A percentile compares a stretch with the other conserved stretches of the same genome.
phyloP scores from a whole-genome alignment of 2,888 invertebrate species.

The Tortricodes alternella region DNA sequence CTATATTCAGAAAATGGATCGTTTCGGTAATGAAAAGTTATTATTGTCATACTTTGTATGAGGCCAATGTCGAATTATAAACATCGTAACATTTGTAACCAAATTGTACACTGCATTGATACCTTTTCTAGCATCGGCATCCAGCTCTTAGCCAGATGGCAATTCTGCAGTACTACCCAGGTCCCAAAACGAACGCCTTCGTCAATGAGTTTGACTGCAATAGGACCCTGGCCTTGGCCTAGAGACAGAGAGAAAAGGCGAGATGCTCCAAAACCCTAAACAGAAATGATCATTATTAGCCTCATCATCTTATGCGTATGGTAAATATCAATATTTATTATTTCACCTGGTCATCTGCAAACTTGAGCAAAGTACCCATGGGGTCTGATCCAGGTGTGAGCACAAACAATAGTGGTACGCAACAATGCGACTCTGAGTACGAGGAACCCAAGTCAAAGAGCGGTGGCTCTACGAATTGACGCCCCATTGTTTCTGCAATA shows the following conservation, averaged over 20 bases:
- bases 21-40: no score
- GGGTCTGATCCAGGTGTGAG: conserved; percentile 97
- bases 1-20: no score
- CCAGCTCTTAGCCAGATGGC: conserved; percentile 97
- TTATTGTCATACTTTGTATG: no score
- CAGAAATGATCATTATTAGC: no score
- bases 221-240: conserved; percentile 96
- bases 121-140: conserved; percentile 96
- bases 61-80: no score
- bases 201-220: conserved; percentile 92
- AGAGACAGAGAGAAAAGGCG: conserved; percentile 91
- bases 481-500: conserved; percentile 86
- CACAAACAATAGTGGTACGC: conserved; percentile 95
- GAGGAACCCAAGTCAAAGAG: conserved; percentile 93
- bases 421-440: conserved; percentile 92
- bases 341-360: conserved; percentile 92
- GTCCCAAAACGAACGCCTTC: conserved; percentile 92
- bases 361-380: conserved; percentile 93
- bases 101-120: no score
- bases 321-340: neutral
- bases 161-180: conserved; percentile 98
- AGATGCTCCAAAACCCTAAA: conserved; percentile 88
- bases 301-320: no score
- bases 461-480: conserved; percentile 93
- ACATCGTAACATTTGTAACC: no score